phyloP scores from a whole-genome alignment of 2,113 vertebrate species.

The Apus apus region DNA sequence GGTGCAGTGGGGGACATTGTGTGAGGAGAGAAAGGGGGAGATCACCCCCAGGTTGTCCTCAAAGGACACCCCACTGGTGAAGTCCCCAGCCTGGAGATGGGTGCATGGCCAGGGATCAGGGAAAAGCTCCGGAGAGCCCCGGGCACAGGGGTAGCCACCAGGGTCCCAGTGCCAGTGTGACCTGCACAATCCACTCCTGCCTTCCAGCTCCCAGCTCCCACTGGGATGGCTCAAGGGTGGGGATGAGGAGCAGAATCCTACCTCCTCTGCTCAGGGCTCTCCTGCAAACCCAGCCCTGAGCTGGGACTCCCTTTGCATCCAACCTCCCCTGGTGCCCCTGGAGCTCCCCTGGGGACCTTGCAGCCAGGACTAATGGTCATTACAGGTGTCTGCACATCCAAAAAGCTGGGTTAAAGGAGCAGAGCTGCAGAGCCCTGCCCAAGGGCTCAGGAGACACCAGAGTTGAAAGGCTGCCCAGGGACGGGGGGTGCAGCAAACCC shows the following conservation, averaged over 20 bases:
- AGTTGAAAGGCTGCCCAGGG: not conserved
- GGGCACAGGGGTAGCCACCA: accelerated
- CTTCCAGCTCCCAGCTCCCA: accelerated
- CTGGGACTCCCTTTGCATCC: not conserved
- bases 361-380: accelerated
- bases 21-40: not conserved
- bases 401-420: not conserved
- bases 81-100: accelerated
- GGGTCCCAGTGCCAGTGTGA: not conserved
- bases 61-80: not conserved
- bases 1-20: accelerated
- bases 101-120: not conserved
- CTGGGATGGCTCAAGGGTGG: not conserved
- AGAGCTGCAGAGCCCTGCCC: accelerated
- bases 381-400: not conserved
- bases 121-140: not conserved
- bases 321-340: not conserved
- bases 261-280: not conserved
- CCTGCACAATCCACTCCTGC: not conserved
- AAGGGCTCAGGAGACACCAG: not conserved
- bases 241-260: not conserved
- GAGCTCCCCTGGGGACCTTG: not conserved
- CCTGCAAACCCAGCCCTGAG: not conserved
- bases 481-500: not conserved
- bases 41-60: not conserved